Evolutionary conservation across 2,113 vertebrate species (phyloP).

Genomic region (Nicator chloris): DNA sequence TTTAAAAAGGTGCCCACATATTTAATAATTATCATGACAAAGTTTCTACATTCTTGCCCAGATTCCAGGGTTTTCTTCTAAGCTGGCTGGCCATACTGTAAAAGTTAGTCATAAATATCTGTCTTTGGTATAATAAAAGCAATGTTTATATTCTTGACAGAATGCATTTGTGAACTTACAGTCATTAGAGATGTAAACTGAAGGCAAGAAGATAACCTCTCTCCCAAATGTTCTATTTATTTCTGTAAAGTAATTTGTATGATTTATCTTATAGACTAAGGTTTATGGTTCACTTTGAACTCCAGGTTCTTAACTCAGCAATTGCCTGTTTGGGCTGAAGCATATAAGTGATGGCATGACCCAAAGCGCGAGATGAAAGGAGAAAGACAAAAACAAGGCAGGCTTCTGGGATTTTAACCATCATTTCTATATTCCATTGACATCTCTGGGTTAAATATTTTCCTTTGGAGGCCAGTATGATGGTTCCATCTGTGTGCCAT

Average conservation of each 20-base stretch:
- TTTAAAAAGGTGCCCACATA: neutral
- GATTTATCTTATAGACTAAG: conserved; percentile 71
- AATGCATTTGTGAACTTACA: conserved; percentile 71
- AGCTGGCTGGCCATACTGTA: conserved; percentile 34
- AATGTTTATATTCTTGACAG: conserved; percentile 65
- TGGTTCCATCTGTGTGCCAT: conserved; percentile 9
- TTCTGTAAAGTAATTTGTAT: conserved; percentile 76
- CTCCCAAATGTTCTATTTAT: conserved; percentile 71
- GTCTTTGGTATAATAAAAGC: conserved; percentile 66
- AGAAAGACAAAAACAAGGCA: conserved; percentile 65
- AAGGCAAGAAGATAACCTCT: conserved; percentile 72
- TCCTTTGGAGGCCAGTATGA: conserved; percentile 51
- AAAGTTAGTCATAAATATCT: conserved; percentile 58
- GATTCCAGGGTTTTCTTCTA: conserved; percentile 50
- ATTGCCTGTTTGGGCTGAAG: conserved; percentile 68
- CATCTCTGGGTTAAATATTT: conserved; percentile 65
- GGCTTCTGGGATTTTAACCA: conserved; percentile 67
- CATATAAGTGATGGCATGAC: conserved; percentile 70
- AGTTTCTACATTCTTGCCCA: conserved; percentile 30
- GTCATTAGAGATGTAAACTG: conserved; percentile 73
- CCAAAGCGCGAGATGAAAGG: conserved; percentile 70
- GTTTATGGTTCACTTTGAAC: conserved; percentile 76
- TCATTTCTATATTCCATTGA: conserved; percentile 62
- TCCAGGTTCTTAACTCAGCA: conserved; percentile 71
- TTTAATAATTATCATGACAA: neutral